Percentiles rank a stretch among this genome's conserved stretches.
Evolutionary conservation across 2,797 vertebrate species (phyloP).

Genomic region (Myotis myotis): DNA sequence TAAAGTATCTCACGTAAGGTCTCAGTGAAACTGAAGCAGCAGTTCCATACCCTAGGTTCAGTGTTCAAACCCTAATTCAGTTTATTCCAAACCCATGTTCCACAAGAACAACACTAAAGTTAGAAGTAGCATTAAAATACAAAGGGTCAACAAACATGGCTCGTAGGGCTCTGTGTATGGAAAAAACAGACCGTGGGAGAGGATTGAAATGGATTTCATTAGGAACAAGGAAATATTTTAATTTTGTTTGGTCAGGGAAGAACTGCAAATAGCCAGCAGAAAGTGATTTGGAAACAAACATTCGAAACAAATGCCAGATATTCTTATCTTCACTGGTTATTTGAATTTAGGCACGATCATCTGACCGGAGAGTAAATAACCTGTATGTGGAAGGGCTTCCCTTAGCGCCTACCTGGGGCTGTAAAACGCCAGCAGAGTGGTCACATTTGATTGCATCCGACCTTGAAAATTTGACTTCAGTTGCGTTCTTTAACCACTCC

Average conservation of each 20-base stretch:
- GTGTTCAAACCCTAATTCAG: not conserved
- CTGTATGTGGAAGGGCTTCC: not conserved
- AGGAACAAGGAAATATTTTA: conserved; percentile 4
- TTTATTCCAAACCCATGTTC: not conserved
- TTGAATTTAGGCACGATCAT: not conserved
- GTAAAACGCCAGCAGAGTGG: not conserved
- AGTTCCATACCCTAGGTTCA: not conserved
- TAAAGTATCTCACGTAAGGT: not conserved
- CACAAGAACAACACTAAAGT: not conserved
- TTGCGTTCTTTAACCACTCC: conserved; percentile 26
- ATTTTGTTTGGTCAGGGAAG: conserved; percentile 31
- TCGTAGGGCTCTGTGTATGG: not conserved
- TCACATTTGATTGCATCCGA: not conserved
- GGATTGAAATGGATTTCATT: not conserved
- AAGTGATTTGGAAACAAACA: conserved; percentile 51
- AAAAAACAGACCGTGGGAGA: not conserved
- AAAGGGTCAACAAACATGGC: not conserved
- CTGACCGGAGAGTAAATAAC: not conserved
- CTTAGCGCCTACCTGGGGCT: not conserved
- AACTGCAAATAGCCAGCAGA: conserved; percentile 36
- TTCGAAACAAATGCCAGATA: not conserved
- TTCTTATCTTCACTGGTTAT: conserved; percentile 31
- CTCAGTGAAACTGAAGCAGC: not conserved
- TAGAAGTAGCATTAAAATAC: not conserved
- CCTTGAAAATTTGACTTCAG: conserved; percentile 38